Conservation (phyloP, 2,888 invertebrate species). For the Electrophaes corylata region DNA sequence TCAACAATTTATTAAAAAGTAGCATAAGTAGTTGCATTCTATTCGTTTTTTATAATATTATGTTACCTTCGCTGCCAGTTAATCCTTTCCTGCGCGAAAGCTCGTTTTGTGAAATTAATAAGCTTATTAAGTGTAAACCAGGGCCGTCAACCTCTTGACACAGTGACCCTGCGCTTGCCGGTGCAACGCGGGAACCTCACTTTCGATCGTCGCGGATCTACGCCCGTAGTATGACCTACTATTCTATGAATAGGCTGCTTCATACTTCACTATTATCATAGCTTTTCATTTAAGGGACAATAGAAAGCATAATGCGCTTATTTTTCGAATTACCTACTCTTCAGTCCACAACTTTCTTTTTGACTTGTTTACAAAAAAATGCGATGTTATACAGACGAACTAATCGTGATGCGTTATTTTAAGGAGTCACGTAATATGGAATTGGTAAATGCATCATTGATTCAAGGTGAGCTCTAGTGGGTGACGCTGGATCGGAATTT, state of each 20-base stretch:
- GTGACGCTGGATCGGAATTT: neutral
- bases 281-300: constrained; percentile 27
- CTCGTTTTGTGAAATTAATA: constrained; percentile 36
- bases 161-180: constrained; percentile 66
- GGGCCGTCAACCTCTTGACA: constrained; percentile 66
- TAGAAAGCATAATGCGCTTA: constrained; percentile 19
- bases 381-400: neutral
- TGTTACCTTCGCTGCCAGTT: neutral
- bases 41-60: neutral
- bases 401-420: neutral
- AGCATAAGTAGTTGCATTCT: neutral
- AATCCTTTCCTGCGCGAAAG: constrained; percentile 37
- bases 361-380: constrained; percentile 4
- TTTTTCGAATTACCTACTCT: constrained; percentile 8
- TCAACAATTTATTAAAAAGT: neutral
- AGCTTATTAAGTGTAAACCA: constrained; percentile 46
- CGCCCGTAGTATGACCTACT: constrained; percentile 47
- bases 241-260: constrained; percentile 37
- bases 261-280: constrained; percentile 23
- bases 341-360: constrained; percentile 13
- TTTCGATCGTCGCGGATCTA: constrained; percentile 72
- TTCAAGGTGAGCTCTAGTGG: neutral
- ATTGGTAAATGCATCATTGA: neutral
- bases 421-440: neutral
- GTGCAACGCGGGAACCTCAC: constrained; percentile 68